phyloP scores from a whole-genome alignment of 2,797 vertebrate species.

The Sebastes steindachneri region DNA sequence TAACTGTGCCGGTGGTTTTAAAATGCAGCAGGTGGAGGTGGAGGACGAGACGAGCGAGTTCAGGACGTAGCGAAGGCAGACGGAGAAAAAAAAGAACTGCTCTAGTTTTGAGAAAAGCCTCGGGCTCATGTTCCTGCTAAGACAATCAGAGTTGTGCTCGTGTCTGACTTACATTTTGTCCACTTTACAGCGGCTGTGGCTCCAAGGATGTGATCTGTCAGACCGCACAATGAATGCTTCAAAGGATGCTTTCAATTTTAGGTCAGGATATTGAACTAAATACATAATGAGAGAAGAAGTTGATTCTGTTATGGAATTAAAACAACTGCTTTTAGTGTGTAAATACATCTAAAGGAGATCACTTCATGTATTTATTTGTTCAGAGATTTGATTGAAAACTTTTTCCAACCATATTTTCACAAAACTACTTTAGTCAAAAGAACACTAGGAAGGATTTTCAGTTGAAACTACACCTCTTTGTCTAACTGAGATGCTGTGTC shows the following conservation, averaged over 20 bases:
- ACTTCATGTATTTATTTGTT: not conserved
- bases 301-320: not conserved
- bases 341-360: slow-evolving; percentile 1
- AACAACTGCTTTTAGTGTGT: not conserved
- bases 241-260: slow-evolving; percentile 30
- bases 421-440: not conserved
- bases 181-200: slow-evolving; percentile 4
- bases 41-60: slow-evolving; percentile 25
- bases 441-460: not conserved
- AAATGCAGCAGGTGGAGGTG: slow-evolving; percentile 20
- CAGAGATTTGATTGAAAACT: not conserved
- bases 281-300: slow-evolving; percentile 12
- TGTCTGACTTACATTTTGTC: slow-evolving; percentile 45
- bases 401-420: not conserved
- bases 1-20: slow-evolving; percentile 27
- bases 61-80: slow-evolving; percentile 24
- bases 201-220: slow-evolving; percentile 35
- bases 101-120: slow-evolving; percentile 56
- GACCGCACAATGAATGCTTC: slow-evolving; percentile 9
- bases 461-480: not conserved
- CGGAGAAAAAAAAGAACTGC: slow-evolving; percentile 13
- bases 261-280: slow-evolving; percentile 24
- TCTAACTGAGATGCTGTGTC: not conserved
- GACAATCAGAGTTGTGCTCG: slow-evolving; percentile 45
- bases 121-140: slow-evolving; percentile 55